phyloP scores from a whole-genome alignment of 2,888 invertebrate species.

The Zygothrica quintamaculata region DNA sequence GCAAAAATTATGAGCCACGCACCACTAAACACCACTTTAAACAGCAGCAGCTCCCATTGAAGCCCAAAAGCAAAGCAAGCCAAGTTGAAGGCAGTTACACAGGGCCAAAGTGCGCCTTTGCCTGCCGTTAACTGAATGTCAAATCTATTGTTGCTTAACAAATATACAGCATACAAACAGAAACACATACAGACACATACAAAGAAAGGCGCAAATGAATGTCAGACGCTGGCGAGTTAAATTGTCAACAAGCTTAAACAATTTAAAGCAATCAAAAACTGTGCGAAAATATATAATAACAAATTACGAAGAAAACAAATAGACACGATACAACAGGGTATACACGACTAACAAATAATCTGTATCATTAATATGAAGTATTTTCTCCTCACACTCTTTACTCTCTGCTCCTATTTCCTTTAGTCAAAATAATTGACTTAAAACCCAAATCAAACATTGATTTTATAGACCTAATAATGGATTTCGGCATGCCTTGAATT shows the following conservation, averaged over 20 bases:
- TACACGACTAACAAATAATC: constrained; percentile 19
- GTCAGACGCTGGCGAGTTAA: constrained; percentile 18
- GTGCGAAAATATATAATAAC: constrained; percentile 40
- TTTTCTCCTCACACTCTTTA: too few relatives aligned
- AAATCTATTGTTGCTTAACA: constrained; percentile 68
- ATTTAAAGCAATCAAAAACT: constrained; percentile 69
- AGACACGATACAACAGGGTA: neutral
- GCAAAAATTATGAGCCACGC: constrained; percentile 61
- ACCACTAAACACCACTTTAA: constrained; percentile 37
- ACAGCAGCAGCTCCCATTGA: constrained; percentile 3
- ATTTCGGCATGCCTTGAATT: neutral
- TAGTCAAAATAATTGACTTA: too few relatives aligned
- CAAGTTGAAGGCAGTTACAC: constrained; percentile 3
- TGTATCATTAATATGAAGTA: too few relatives aligned
- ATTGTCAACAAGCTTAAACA: constrained; percentile 57
- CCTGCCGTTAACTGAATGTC: constrained; percentile 71
- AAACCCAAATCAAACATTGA: too few relatives aligned
- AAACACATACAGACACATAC: constrained; percentile 3
- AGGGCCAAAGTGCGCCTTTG: constrained; percentile 28
- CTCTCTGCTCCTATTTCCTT: too few relatives aligned
- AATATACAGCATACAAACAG: constrained; percentile 12
- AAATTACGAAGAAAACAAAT: constrained; percentile 33
- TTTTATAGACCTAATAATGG: too few relatives aligned
- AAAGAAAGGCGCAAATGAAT: constrained; percentile 32
- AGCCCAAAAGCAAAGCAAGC: too few relatives aligned